phyloP scores from a whole-genome alignment of 2,888 invertebrate species.

The Tenthredo mesomela region DNA sequence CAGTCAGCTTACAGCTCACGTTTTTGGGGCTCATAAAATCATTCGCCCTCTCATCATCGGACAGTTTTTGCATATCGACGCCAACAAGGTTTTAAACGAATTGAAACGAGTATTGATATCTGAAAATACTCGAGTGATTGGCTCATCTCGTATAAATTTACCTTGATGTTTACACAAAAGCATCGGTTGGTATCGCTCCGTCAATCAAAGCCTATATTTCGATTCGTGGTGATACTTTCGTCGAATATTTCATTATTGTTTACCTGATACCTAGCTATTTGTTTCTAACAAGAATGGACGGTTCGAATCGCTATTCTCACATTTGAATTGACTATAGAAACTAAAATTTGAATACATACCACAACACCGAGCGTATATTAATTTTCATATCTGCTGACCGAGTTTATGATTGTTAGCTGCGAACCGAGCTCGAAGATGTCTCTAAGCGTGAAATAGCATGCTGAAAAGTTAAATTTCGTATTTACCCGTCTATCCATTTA shows the following conservation, averaged over 20 bases:
- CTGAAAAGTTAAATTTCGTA: not conserved
- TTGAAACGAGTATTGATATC: not conserved
- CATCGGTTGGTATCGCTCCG: not conserved
- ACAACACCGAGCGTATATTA: not conserved
- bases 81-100: not conserved
- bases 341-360: not conserved
- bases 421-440: not conserved
- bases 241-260: not conserved
- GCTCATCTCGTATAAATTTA: not conserved
- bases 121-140: not conserved
- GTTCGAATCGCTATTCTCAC: not conserved
- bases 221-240: not conserved
- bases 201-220: not conserved
- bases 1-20: not conserved
- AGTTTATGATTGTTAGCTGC: not conserved
- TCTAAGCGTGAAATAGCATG: not conserved
- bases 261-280: not conserved
- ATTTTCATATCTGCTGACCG: not conserved
- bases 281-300: not conserved
- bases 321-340: not conserved
- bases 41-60: not conserved
- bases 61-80: not conserved
- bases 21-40: conserved; percentile 1
- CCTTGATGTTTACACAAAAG: not conserved
- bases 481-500: not conserved